These are phyloP conservation scores for Poecilia velifera DNA, from an alignment of 2,797 vertebrate genomes.

Conservation along the genomic window DNA sequence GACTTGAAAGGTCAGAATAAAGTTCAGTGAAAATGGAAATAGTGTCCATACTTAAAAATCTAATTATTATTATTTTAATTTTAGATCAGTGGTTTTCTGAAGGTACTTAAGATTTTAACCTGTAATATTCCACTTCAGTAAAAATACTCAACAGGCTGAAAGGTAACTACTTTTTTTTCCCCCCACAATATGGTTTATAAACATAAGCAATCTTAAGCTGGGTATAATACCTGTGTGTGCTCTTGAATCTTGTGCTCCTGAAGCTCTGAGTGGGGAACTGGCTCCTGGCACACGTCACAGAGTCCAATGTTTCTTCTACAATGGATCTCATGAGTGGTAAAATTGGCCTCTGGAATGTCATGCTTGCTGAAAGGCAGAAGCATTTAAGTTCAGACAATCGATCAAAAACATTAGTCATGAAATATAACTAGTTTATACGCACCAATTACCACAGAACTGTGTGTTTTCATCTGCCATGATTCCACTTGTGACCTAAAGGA, in stretches of 20 bases:
- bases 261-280: conserved; percentile 88
- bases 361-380: conserved; percentile 82
- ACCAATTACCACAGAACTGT: conserved; percentile 85
- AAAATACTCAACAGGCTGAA: background rate
- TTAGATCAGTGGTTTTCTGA: background rate
- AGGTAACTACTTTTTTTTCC: background rate
- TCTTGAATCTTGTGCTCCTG: conserved; percentile 87
- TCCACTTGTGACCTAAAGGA: conserved; percentile 28
- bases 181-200: background rate
- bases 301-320: conserved; percentile 91
- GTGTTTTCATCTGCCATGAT: conserved; percentile 83
- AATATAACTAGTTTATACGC: conserved; percentile 3
- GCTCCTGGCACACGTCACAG: conserved; percentile 89
- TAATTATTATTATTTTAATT: too few relatives aligned
- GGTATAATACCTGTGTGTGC: conserved; percentile 84
- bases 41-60: background rate
- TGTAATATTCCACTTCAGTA: background rate
- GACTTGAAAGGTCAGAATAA: background rate
- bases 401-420: background rate
- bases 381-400: background rate
- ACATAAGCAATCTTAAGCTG: background rate
- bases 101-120: background rate
- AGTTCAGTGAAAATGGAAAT: background rate
- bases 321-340: conserved; percentile 96
- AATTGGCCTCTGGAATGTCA: conserved; percentile 92